phyloP scores from a whole-genome alignment of 2,888 invertebrate species.

The Mesoligia furuncula region DNA sequence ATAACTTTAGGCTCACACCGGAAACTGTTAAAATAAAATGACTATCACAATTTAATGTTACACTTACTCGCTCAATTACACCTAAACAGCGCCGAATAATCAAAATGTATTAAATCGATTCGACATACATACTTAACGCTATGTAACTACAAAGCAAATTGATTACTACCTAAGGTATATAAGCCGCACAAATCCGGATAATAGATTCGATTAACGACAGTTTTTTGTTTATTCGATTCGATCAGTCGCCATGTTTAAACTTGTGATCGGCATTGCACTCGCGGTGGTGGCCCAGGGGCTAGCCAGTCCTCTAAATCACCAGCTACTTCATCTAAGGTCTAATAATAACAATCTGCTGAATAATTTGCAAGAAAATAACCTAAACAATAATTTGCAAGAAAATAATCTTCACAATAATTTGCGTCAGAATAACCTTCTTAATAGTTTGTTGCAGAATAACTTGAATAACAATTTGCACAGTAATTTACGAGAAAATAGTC shows the following conservation, averaged over 20 bases:
- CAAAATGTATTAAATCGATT: slow-evolving; percentile 30
- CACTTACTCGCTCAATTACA: slow-evolving; percentile 21
- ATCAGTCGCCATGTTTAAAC: slow-evolving; percentile 32
- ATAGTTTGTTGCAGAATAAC: not conserved
- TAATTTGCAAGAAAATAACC: slow-evolving; percentile 17
- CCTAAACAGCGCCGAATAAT: slow-evolving; percentile 14
- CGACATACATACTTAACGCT: not conserved
- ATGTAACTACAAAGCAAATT: slow-evolving; percentile 5
- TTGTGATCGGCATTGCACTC: slow-evolving; percentile 20
- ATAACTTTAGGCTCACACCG: not conserved
- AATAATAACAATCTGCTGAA: not conserved
- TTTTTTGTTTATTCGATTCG: slow-evolving; percentile 36
- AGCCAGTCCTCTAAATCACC: slow-evolving; percentile 14
- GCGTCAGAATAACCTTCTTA: not conserved
- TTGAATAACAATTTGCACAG: not conserved
- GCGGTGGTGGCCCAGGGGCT: slow-evolving; percentile 16
- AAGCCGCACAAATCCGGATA: not conserved
- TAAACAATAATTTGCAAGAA: not conserved
- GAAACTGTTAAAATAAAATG: slow-evolving; percentile 4
- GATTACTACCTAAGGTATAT: slow-evolving; percentile 35
- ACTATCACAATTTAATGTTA: not conserved
- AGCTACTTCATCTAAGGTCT: slow-evolving; percentile 1
- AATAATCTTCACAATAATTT: not conserved
- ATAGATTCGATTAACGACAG: slow-evolving; percentile 38
- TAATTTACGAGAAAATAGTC: not conserved